These are phyloP conservation scores for Halictus ligatus DNA, from an alignment of 2,888 invertebrate species.

Conservation along the genomic window DNA sequence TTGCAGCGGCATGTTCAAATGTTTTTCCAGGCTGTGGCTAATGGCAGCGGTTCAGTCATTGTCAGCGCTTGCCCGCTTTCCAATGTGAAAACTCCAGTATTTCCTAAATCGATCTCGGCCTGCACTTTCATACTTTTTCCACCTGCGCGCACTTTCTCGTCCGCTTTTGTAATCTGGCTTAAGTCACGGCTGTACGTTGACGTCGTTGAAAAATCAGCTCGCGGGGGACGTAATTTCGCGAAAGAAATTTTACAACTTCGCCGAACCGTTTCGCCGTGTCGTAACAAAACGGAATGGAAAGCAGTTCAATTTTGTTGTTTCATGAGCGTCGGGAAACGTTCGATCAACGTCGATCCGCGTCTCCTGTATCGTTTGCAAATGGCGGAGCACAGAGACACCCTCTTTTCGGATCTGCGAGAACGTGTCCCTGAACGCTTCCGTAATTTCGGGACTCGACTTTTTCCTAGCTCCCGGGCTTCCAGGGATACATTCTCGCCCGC, in stretches of 20 bases:
- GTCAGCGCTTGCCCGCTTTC: conserved; percentile 28
- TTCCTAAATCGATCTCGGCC: conserved; percentile 23
- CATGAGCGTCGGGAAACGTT: conserved; percentile 34
- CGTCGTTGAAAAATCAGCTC: not conserved
- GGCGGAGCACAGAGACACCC: not conserved
- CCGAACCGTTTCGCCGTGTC: not conserved
- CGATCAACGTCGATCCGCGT: conserved; percentile 39
- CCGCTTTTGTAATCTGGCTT: conserved; percentile 5
- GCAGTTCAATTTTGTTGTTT: conserved; percentile 28
- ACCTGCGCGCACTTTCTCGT: conserved; percentile 28
- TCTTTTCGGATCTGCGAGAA: conserved; percentile 5
- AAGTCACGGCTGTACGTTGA: not conserved
- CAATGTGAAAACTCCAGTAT: conserved; percentile 33
- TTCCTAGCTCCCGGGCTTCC: not conserved
- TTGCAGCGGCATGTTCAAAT: not conserved
- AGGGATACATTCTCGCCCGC: conserved; percentile 27
- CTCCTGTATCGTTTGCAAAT: conserved; percentile 40
- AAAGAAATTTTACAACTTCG: not conserved
- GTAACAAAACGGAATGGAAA: conserved; percentile 8
- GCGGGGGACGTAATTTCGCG: not conserved
- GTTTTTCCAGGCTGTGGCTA: not conserved
- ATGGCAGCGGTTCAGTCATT: conserved; percentile 12
- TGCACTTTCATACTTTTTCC: conserved; percentile 18
- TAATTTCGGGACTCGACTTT: conserved; percentile 23
- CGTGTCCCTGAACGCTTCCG: conserved; percentile 18